A percentile compares a stretch with the other conserved stretches of the same genome.
Evolutionary conservation across 2,888 invertebrate genomes (phyloP).

Genomic region (Ormyrus nitidulus): DNA sequence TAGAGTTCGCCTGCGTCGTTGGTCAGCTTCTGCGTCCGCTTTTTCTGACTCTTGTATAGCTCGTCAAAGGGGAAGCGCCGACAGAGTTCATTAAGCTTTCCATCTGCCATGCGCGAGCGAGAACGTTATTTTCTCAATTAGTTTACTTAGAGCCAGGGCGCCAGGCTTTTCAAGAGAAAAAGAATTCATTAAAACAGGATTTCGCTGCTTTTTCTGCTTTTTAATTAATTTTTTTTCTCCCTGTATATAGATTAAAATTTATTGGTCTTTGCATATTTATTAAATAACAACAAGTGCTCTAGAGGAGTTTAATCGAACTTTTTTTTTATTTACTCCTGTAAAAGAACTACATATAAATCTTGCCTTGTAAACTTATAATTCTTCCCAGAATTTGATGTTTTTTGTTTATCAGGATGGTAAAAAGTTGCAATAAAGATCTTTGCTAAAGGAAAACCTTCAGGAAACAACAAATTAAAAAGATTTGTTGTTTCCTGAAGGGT

Average conservation of each 20-base stretch:
- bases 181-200: not conserved
- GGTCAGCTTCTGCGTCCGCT: not conserved
- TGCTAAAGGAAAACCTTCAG: no score
- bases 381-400: no score
- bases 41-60: not conserved
- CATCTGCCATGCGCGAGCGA: not conserved
- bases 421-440: no score
- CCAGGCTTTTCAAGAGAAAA: not conserved
- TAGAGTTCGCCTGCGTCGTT: not conserved
- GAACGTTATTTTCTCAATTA: not conserved
- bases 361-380: no score
- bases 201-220: not conserved
- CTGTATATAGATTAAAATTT: not conserved
- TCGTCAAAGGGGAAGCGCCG: not conserved
- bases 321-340: no score
- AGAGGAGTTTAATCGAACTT: no score
- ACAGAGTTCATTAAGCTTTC: slow-evolving; percentile 13
- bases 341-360: no score
- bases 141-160: not conserved
- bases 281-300: not conserved
- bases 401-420: no score
- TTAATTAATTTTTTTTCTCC: not conserved
- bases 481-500: no score
- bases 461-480: no score
- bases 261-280: not conserved